These are phyloP conservation scores for Tribolium freemani DNA, from an alignment of 2,888 invertebrate genomes.

Conservation along the genomic window DNA sequence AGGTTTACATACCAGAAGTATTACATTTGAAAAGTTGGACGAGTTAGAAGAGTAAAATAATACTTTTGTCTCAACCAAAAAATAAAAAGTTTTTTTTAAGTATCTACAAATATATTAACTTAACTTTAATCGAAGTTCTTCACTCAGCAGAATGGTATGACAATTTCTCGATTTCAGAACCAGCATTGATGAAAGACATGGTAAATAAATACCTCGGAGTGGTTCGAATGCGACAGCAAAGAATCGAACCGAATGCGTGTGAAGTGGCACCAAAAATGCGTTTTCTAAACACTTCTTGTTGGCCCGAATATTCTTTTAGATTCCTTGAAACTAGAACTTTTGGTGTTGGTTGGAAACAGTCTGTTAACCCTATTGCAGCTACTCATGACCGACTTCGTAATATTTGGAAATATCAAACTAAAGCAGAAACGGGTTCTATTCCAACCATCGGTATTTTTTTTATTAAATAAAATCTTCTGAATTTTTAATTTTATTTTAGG, in stretches of 20 bases:
- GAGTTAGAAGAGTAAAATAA: neutral
- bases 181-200: constrained; percentile 57
- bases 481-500: constrained; percentile 45
- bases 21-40: neutral
- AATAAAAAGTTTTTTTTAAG: constrained; percentile 42
- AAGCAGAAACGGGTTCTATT: constrained; percentile 41
- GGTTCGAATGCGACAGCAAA: constrained; percentile 52
- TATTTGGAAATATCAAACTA: constrained; percentile 48
- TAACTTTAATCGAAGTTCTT: constrained; percentile 49
- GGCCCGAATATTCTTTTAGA: constrained; percentile 24
- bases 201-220: constrained; percentile 57
- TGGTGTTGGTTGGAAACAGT: constrained; percentile 44
- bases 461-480: too few relatives aligned
- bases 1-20: constrained; percentile 32
- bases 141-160: constrained; percentile 58
- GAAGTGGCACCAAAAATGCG: constrained; percentile 45
- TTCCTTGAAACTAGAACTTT: constrained; percentile 45
- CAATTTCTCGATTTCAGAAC: constrained; percentile 48
- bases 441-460: neutral
- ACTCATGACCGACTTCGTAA: constrained; percentile 45
- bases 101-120: constrained; percentile 47
- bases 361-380: neutral
- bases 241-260: constrained; percentile 41
- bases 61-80: neutral
- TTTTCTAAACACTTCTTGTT: constrained; percentile 50